Base-by-base conservation (phyloP, 2,888 invertebrate genomes). In the Oligia strigilis region DNA sequence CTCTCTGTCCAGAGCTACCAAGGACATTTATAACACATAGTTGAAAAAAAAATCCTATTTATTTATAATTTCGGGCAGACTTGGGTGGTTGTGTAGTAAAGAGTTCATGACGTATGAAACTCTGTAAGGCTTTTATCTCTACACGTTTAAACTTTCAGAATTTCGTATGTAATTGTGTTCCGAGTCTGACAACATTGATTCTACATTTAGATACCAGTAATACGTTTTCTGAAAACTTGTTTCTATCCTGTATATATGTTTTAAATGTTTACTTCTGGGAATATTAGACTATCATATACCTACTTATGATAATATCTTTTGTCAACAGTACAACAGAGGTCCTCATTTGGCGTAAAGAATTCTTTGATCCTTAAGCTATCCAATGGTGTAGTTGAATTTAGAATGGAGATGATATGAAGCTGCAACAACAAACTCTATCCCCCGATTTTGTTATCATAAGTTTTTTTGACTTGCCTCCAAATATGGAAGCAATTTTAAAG, bases 121-220 rank as follows among this genome's bases (percentile, higher is more conserved):
- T 49, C 3, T 43, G 23, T 52, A 52, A 83, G 40, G 80, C 84
- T 82, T 85, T 89, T 83, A 82, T 69, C 62, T 69, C 4, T 23
- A 82, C 80, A 87, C 40, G 78, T 36, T 72, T 65, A 9, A 71
- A 71, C 77, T 80, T 83, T 83, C 29, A 75, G 13, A 80, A 62
- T 74, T 75, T 70, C 23, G n/a, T 69, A 23, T 71, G 77, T 75
- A 77, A 81, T 81, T 69, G 40, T 23, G 9, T 77, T 55, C 40
- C 13, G n/a, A 78, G 58, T 75, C 46, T 23, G 17, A 78, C 52
- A 40, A 88, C 78, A 84, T 71, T 23, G 79, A 84, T 82, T 65
- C 13, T 77, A 78, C 89, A 88, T 84, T 88, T 75, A 84, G 81
- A 88, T 86, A 77, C 5, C n/a, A 66, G 66, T 70, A n/a, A 74